These are phyloP conservation scores for Leptosomus discolor DNA, from an alignment of 2,113 vertebrate species.

Conservation along the genomic window DNA sequence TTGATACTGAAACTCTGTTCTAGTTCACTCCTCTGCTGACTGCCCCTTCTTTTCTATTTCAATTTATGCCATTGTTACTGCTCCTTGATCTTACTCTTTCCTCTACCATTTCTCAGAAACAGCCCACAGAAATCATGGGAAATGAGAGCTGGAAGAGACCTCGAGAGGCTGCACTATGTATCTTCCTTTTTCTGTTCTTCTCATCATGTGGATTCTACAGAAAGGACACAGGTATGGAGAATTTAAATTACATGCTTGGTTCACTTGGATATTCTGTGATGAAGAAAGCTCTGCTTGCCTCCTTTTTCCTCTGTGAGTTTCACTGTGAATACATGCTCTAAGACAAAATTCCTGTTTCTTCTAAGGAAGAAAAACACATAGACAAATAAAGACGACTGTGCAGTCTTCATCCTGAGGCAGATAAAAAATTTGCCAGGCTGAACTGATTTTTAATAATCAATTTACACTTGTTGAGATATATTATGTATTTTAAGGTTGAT, in stretches of 20 bases:
- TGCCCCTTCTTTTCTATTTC: background rate
- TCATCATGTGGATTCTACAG: background rate
- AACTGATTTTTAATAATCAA: background rate
- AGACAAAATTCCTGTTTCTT: background rate
- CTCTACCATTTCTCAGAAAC: background rate
- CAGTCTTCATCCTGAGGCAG: background rate
- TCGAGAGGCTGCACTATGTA: rapidly evolving
- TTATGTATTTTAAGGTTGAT: background rate
- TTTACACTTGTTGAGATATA: background rate
- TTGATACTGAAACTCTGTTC: background rate
- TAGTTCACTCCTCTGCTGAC: background rate
- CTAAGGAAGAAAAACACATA: background rate
- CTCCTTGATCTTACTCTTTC: background rate
- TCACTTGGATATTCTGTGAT: background rate
- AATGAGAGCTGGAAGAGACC: background rate
- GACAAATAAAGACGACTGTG: background rate
- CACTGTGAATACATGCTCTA: background rate
- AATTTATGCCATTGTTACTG: background rate
- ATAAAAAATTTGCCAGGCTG: background rate
- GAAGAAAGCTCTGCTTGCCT: background rate
- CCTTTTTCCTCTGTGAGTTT: background rate
- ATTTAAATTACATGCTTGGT: background rate
- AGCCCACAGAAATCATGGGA: background rate
- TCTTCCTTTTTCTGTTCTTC: background rate
- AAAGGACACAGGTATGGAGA: background rate